Conservation (phyloP, 2,797 vertebrate genomes). For the Sebastes goodei region DNA sequence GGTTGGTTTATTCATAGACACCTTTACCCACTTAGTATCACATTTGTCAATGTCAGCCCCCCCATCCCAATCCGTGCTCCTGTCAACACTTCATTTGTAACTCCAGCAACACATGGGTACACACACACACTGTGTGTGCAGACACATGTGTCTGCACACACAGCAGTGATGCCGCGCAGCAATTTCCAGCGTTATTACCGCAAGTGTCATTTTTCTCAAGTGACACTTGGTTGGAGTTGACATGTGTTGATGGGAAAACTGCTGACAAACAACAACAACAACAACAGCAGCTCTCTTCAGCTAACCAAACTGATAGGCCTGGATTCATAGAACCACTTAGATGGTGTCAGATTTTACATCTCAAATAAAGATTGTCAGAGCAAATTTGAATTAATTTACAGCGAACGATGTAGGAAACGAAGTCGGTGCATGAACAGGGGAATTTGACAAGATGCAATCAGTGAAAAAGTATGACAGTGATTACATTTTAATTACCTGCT, state of each 20-base stretch:
- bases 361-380: neutral
- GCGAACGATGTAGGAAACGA: neutral
- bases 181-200: neutral
- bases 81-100: constrained; percentile 83
- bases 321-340: neutral
- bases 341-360: neutral
- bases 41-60: constrained; percentile 79
- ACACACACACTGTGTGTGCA: constrained; percentile 7
- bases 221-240: constrained; percentile 30
- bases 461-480: neutral
- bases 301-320: neutral
- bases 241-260: constrained; percentile 14
- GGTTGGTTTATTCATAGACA: constrained; percentile 79
- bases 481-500: neutral
- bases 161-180: constrained; percentile 9
- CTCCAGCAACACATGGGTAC: constrained; percentile 40
- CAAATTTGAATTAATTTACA: constrained; percentile 3
- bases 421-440: neutral
- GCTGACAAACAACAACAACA: constrained; percentile 20
- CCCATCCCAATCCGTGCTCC: constrained; percentile 68
- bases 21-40: constrained; percentile 75
- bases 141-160: neutral
- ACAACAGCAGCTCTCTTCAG: neutral
- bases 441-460: neutral
- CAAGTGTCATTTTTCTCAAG: constrained; percentile 1